Evolutionary conservation across 2,113 vertebrate species (phyloP).

Genomic region (Anarhynchus alexandrinus): DNA sequence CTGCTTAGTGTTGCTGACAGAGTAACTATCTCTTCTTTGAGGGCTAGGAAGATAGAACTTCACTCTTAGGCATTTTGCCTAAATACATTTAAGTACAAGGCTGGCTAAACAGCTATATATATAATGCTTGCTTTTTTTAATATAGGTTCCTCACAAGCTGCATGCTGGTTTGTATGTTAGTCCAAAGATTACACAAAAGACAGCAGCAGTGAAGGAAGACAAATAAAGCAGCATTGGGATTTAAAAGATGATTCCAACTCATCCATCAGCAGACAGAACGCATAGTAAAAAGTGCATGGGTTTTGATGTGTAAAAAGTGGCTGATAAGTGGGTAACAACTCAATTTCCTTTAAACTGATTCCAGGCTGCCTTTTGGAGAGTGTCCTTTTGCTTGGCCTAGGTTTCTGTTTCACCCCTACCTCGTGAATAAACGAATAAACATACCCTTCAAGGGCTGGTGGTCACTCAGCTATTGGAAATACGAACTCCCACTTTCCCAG

Average conservation of each 20-base stretch:
- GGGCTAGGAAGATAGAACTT: neutral
- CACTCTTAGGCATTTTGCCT: neutral
- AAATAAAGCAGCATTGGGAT: neutral
- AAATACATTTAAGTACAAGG: neutral
- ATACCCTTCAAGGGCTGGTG: neutral
- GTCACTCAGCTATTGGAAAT: neutral
- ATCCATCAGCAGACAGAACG: neutral
- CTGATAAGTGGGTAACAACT: neutral
- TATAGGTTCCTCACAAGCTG: neutral
- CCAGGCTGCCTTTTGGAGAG: neutral
- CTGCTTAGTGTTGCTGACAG: neutral
- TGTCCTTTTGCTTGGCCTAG: neutral
- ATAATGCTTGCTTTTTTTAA: neutral
- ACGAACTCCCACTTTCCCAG: neutral
- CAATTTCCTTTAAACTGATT: neutral
- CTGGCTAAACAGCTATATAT: neutral
- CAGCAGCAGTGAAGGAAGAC: neutral
- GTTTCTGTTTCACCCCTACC: neutral
- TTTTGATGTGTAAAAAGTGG: neutral
- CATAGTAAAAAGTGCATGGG: neutral
- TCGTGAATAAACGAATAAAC: neutral
- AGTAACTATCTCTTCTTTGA: conserved; percentile 30
- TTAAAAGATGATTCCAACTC: neutral
- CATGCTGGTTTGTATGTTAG: fast-evolving
- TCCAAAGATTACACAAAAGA: neutral